phyloP scores from a whole-genome alignment of 1,140 invertebrate genomes.

The Lepidurus packardi region DNA sequence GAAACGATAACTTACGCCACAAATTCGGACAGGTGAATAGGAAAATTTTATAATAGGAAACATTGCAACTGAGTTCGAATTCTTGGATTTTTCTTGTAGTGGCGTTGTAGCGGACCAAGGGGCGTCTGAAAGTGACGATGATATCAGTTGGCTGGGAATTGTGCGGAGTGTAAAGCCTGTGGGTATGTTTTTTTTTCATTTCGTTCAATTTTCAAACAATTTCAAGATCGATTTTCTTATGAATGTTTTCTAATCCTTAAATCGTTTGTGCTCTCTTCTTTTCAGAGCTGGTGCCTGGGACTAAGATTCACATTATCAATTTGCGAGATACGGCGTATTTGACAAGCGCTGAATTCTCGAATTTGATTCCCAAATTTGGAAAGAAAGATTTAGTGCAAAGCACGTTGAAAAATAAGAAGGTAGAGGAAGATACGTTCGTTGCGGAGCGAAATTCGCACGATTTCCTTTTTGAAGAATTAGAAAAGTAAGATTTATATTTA shows the following conservation, averaged over 20 bases:
- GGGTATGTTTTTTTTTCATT: background rate
- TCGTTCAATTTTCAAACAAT: background rate
- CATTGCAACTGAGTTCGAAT: background rate
- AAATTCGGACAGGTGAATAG: background rate
- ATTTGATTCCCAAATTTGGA: background rate
- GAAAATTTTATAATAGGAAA: too few species aligned
- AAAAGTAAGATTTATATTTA: background rate
- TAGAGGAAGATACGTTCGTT: background rate
- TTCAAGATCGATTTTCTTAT: background rate
- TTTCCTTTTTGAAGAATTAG: background rate
- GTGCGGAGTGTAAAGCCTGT: background rate
- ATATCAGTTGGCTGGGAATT: background rate
- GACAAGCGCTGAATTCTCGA: background rate
- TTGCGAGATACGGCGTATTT: background rate
- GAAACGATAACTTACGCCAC: background rate
- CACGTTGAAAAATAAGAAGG: background rate
- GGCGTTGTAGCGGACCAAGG: background rate
- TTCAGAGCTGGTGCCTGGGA: background rate
- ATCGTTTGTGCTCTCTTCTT: background rate
- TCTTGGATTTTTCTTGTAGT: background rate
- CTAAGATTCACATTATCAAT: conserved; percentile 8
- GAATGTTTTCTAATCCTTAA: background rate
- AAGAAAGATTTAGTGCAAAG: background rate
- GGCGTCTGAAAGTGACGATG: background rate
- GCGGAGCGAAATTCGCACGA: background rate